Evolutionary conservation across 2,797 vertebrate genomes (phyloP).

Genomic region (Xiphorhynchus erythropygius): DNA sequence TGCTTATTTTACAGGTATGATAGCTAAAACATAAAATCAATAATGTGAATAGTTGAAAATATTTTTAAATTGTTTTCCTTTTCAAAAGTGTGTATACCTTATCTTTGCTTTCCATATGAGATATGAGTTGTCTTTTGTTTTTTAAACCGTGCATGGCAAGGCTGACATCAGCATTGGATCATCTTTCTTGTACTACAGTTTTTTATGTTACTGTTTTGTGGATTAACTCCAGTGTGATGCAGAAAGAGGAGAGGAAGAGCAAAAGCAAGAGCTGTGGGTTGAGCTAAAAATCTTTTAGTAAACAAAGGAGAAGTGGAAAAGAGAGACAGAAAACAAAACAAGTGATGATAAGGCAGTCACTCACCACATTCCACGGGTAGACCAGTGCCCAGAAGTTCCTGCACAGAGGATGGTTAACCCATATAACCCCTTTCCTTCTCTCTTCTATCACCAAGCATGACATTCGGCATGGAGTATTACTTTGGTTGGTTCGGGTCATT

Average conservation of each 20-base stretch:
- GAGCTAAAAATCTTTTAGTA: not conserved
- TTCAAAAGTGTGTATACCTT: not conserved
- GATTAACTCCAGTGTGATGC: not conserved
- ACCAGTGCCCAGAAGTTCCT: not conserved
- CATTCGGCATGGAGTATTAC: not conserved
- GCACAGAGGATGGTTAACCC: not conserved
- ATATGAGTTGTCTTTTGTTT: not conserved
- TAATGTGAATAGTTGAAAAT: not conserved
- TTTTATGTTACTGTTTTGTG: not conserved
- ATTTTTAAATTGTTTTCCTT: not conserved
- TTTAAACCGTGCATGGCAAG: not conserved
- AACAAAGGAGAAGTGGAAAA: not conserved
- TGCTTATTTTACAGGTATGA: conserved; percentile 96
- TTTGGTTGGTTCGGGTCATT: not conserved
- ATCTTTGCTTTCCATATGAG: not conserved
- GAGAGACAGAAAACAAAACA: not conserved
- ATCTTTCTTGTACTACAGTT: not conserved
- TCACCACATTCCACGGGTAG: not conserved
- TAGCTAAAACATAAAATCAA: not conserved
- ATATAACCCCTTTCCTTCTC: not conserved
- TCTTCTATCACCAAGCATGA: not conserved
- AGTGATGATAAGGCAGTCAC: not conserved
- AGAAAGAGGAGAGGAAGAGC: not conserved
- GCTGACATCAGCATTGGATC: not conserved
- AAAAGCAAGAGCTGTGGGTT: not conserved